Conservation (phyloP, 2,888 invertebrate species). For the Heliconius ethilla region DNA sequence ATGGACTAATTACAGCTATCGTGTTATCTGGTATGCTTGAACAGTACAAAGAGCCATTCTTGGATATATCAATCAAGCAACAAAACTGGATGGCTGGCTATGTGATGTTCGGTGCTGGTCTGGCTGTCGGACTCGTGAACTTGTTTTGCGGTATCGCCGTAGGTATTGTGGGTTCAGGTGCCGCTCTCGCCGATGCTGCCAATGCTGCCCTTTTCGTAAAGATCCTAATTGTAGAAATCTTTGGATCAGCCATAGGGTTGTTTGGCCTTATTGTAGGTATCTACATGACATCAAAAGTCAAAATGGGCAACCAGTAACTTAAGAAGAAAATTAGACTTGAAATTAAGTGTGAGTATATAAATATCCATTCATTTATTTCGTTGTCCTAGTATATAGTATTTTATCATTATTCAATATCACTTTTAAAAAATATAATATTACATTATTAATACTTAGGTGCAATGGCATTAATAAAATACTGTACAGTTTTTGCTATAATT, state of each 20-base stretch:
- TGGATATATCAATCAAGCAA: conserved; percentile 69
- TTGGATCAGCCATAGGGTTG: conserved; percentile 98
- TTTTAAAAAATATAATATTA: no score
- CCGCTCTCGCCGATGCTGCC: conserved; percentile 98
- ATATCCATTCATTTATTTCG: neutral
- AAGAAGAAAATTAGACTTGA: conserved; percentile 63
- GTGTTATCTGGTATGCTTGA: conserved; percentile 94
- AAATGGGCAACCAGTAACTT: conserved; percentile 86
- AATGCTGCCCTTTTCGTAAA: conserved; percentile 98
- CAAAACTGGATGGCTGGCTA: conserved; percentile 94
- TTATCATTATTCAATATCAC: no score
- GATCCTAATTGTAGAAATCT: conserved; percentile 99
- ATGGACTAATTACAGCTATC: conserved; percentile 99
- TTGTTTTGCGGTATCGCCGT: conserved; percentile 96
- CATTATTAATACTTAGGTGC: no score
- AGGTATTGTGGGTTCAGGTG: conserved; percentile 99
- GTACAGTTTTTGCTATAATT: neutral
- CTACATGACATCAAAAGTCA: conserved; percentile 92
- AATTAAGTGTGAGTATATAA: conserved; percentile 71
- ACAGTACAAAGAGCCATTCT: conserved; percentile 76
- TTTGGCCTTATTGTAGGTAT: conserved; percentile 99
- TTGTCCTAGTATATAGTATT: no score
- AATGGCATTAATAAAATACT: neutral
- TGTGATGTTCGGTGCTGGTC: conserved; percentile 97
- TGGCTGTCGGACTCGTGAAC: conserved; percentile 97